Evolutionary conservation across 2,888 invertebrate genomes (phyloP).

Genomic region (Teleogryllus oceanicus): DNA sequence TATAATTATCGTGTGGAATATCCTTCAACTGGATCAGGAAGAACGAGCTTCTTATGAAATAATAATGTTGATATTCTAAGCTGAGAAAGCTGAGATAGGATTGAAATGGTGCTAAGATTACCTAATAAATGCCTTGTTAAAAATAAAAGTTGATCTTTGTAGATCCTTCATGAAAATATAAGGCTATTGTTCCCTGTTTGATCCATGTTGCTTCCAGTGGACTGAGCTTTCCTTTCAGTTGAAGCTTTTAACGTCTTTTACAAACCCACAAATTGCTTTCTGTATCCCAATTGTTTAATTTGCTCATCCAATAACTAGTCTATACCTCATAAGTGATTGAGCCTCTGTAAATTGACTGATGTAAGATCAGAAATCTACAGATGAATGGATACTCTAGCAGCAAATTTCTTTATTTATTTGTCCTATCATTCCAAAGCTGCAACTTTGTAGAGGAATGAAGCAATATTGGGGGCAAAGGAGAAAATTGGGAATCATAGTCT

Average conservation of each 20-base stretch:
- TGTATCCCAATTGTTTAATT: too few relatives aligned
- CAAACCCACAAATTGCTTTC: too few relatives aligned
- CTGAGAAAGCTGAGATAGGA: conserved; percentile 35
- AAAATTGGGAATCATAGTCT: background rate
- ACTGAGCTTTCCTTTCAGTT: conserved; percentile 18
- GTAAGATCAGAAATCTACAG: too few relatives aligned
- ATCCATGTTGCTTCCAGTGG: background rate
- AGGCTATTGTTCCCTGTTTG: conserved; percentile 4
- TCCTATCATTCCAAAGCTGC: background rate
- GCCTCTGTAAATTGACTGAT: too few relatives aligned
- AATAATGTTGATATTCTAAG: conserved; percentile 34
- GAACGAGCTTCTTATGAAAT: conserved; percentile 35
- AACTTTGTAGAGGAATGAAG: background rate
- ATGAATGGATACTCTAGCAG: too few relatives aligned
- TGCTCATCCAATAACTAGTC: too few relatives aligned
- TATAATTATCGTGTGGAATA: conserved; percentile 27
- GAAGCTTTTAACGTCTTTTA: background rate
- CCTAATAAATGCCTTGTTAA: conserved; percentile 39
- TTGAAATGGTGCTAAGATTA: conserved; percentile 40
- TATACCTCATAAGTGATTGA: too few relatives aligned
- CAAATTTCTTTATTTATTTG: background rate
- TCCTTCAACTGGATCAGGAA: conserved; percentile 32
- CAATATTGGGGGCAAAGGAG: background rate
- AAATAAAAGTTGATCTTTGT: conserved; percentile 32
- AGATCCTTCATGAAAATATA: conserved; percentile 4